phyloP scores from a whole-genome alignment of 2,113 vertebrate genomes.

The Xenopus laevis region DNA sequence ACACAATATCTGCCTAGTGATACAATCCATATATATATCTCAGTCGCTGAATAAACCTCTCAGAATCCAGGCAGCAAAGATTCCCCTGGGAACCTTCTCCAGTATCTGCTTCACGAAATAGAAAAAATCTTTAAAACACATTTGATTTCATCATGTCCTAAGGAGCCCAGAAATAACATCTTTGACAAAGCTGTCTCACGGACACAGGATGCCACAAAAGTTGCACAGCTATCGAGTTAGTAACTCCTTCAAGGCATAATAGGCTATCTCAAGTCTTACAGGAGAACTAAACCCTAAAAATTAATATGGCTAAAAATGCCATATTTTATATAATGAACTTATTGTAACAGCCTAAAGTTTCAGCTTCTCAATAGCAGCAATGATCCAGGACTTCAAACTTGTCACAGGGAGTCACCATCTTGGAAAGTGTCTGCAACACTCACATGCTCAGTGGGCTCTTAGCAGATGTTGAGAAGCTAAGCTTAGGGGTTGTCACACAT shows the following conservation, averaged over 20 bases:
- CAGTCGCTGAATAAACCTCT: neutral
- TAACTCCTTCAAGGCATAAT: neutral
- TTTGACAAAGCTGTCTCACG: neutral
- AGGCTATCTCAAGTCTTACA: neutral
- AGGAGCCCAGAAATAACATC: conserved; percentile 13
- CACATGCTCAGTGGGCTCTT: no score
- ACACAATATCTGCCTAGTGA: neutral
- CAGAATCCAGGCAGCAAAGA: no score
- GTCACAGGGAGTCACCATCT: no score
- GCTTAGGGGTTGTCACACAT: no score
- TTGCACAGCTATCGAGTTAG: neutral
- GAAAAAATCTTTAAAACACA: conserved; percentile 9
- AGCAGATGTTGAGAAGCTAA: no score
- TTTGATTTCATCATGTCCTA: conserved; percentile 21
- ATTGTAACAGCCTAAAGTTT: no score
- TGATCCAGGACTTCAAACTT: no score
- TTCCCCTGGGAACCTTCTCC: conserved; percentile 14
- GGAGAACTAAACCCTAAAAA: no score
- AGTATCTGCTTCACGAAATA: neutral
- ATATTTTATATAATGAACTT: no score
- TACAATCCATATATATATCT: neutral
- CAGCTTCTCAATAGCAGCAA: no score
- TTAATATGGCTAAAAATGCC: no score
- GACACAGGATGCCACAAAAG: conserved; percentile 1
- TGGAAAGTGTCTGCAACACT: no score